These are phyloP conservation scores for Pelvicachromis taeniatus DNA, from an alignment of 2,113 vertebrate species.

Conservation along the genomic window DNA sequence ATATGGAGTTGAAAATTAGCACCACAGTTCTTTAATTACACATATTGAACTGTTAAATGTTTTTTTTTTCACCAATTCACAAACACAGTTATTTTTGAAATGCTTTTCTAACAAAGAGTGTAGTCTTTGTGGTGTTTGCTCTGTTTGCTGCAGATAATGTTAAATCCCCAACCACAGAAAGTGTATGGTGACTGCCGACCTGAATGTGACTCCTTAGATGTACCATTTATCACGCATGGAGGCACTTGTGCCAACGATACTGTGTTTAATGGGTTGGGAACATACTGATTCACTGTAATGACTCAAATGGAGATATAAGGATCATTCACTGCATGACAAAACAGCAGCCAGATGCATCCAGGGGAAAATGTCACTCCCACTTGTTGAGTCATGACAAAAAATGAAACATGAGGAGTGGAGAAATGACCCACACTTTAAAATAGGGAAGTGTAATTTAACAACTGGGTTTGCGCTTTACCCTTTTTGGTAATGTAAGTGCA, in stretches of 20 bases:
- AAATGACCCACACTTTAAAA: slow-evolving; percentile 1
- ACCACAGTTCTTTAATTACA: not conserved
- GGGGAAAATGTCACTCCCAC: not conserved
- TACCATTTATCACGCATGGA: not conserved
- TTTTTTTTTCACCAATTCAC: not conserved
- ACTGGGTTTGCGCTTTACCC: not conserved
- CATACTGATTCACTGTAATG: slow-evolving; percentile 21
- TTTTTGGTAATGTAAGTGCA: not conserved
- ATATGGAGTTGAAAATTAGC: not conserved
- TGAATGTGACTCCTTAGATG: not conserved
- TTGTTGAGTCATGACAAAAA: slow-evolving; percentile 37
- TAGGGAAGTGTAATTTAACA: not conserved
- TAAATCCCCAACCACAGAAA: not conserved
- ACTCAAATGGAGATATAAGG: slow-evolving; percentile 9
- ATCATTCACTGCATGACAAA: not conserved
- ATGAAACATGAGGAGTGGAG: not conserved
- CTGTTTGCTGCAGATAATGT: not conserved
- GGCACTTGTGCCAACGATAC: slow-evolving; percentile 3
- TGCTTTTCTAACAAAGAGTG: not conserved
- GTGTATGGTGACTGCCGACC: not conserved
- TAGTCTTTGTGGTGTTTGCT: not conserved
- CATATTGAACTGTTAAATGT: not conserved
- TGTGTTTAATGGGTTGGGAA: not conserved
- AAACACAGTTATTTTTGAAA: not conserved
- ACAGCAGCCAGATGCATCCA: not conserved